Percentiles rank a stretch among this genome's conserved stretches.
Conservation (phyloP, 2,113 vertebrate genomes). For the Neodontobutis hainanensis region DNA sequence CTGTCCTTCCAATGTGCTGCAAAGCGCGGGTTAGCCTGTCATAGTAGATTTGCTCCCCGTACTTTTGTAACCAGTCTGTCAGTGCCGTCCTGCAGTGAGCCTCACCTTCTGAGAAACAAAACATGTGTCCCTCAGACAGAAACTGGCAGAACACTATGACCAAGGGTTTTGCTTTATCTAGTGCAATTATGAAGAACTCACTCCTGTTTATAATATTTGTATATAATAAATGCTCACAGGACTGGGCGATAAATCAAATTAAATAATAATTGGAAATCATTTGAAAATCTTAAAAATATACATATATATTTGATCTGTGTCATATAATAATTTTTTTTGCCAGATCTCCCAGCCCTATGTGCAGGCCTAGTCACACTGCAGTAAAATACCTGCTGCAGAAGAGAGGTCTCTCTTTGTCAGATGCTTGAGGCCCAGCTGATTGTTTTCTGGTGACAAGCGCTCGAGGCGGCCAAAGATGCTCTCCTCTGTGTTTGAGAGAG, state of each 20-base stretch:
- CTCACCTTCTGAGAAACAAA: slow-evolving; percentile 57
- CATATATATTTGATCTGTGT: no score
- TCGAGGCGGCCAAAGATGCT: slow-evolving; percentile 56
- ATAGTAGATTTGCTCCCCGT: slow-evolving; percentile 68
- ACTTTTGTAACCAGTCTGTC: slow-evolving; percentile 69
- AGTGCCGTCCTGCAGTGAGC: slow-evolving; percentile 61
- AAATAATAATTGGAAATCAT: no score
- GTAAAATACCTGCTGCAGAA: slow-evolving; percentile 40
- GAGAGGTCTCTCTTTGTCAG: slow-evolving; percentile 49
- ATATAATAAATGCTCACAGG: background rate
- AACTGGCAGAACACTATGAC: no score
- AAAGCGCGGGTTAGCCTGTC: slow-evolving; percentile 74
- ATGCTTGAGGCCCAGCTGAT: slow-evolving; percentile 37
- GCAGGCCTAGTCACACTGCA: background rate
- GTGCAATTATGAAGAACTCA: background rate
- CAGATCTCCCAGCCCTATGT: background rate
- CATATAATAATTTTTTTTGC: no score
- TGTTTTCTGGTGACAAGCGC: slow-evolving; percentile 60
- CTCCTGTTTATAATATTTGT: background rate
- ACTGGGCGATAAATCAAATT: no score
- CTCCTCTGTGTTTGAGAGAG: slow-evolving; percentile 70
- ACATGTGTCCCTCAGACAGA: no score
- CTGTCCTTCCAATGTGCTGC: slow-evolving; percentile 74
- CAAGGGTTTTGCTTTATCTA: background rate
- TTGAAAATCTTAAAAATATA: no score